Conservation (phyloP, 2,888 invertebrate species). For the Coenonympha arcania region DNA sequence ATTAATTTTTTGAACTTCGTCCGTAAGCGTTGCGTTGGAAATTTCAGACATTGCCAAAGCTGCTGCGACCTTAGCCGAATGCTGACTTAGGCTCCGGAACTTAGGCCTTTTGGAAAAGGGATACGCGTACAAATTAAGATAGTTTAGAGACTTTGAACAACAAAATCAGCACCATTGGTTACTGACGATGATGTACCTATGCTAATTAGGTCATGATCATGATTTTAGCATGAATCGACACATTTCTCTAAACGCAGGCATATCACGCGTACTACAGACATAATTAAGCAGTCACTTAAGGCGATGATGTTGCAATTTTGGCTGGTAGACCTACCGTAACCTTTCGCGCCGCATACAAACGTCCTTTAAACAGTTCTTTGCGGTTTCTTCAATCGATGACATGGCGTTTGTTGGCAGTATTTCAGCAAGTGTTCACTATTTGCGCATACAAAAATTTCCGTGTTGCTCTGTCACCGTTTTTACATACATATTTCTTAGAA, state of each 20-base stretch:
- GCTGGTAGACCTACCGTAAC: neutral
- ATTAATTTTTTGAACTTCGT: too few species aligned
- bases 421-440: neutral
- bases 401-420: neutral
- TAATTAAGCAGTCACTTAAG: neutral
- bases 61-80: too few species aligned
- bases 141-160: too few species aligned
- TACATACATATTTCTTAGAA: too few species aligned
- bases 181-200: too few species aligned
- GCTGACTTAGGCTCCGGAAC: too few species aligned
- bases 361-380: neutral
- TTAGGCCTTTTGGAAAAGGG: too few species aligned
- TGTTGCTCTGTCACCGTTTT: too few species aligned
- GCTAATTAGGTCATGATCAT: neutral
- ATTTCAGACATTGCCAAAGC: too few species aligned
- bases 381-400: neutral
- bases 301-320: neutral
- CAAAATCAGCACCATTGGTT: too few species aligned
- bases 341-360: neutral
- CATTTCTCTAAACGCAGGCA: neutral
- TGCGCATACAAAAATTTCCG: neutral
- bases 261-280: neutral
- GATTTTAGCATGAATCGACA: neutral
- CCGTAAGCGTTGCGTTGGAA: too few species aligned
- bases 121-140: too few species aligned